Conservation (phyloP, 2,797 vertebrate species). For the Erpetoichthys calabaricus region DNA sequence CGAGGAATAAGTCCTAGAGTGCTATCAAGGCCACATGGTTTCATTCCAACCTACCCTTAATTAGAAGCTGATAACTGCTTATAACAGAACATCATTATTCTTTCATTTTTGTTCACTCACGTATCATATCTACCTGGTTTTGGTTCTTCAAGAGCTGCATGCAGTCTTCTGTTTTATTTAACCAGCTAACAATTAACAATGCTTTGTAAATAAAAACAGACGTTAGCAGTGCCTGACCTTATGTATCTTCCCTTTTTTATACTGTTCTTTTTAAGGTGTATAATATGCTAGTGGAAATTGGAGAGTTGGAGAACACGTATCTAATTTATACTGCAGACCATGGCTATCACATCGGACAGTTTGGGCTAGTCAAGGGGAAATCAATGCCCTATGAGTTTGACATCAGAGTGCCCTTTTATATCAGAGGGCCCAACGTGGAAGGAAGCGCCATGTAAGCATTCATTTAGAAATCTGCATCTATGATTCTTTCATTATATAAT, state of each 20-base stretch:
- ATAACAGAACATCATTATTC: no score
- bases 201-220: slow-evolving; percentile 1
- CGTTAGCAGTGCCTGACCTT: not conserved
- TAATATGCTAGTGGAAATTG: slow-evolving; percentile 71
- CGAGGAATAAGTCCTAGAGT: no score
- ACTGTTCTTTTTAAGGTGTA: slow-evolving; percentile 54
- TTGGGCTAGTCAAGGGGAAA: slow-evolving; percentile 91
- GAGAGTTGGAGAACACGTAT: slow-evolving; percentile 87
- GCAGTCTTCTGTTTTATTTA: not conserved
- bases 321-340: slow-evolving; percentile 91
- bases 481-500: no score
- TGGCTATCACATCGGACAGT: slow-evolving; percentile 93
- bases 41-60: no score
- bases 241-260: no score
- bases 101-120: no score
- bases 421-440: slow-evolving; percentile 86
- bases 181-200: slow-evolving; percentile 2
- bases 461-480: no score
- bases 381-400: slow-evolving; percentile 96
- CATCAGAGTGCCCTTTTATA: slow-evolving; percentile 86
- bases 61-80: no score
- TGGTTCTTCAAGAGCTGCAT: no score
- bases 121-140: no score
- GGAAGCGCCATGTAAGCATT: slow-evolving; percentile 80
- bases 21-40: no score